phyloP scores from a whole-genome alignment of 2,888 invertebrate species.

The Aspidiotus destructor region DNA sequence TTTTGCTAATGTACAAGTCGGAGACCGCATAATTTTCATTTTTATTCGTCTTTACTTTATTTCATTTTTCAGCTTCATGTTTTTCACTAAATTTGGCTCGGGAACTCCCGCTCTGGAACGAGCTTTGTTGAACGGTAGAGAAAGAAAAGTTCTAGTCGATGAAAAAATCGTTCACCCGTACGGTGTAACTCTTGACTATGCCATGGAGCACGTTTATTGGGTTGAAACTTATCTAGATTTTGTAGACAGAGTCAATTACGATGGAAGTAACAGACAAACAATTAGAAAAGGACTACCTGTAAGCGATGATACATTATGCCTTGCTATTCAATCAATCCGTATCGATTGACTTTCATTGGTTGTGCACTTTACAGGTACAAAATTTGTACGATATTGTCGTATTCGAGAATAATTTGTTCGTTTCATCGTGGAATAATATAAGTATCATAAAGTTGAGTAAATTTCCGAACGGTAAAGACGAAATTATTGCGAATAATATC shows the following conservation, averaged over 20 bases:
- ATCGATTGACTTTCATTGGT: not conserved
- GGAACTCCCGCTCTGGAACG: constrained; percentile 53
- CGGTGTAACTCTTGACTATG: constrained; percentile 61
- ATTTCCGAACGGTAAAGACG: constrained; percentile 46
- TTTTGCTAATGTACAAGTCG: not conserved
- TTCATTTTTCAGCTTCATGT: constrained; percentile 51
- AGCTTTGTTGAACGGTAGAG: constrained; percentile 55
- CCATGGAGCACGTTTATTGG: constrained; percentile 65
- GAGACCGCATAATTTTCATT: not conserved
- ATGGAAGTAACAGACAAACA: constrained; percentile 56
- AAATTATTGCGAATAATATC: constrained; percentile 46
- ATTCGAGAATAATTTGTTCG: constrained; percentile 63
- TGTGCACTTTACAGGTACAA: constrained; percentile 46
- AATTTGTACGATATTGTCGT: constrained; percentile 60
- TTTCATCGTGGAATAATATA: constrained; percentile 60
- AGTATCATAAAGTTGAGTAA: constrained; percentile 55
- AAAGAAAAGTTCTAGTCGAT: constrained; percentile 49
- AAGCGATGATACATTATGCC: constrained; percentile 36
- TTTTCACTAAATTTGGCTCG: constrained; percentile 66
- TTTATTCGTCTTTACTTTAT: not conserved
- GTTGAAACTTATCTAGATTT: constrained; percentile 69
- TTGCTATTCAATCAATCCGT: too few relatives aligned
- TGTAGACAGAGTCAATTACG: constrained; percentile 67
- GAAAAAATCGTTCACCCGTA: constrained; percentile 67
- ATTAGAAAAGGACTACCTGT: constrained; percentile 49